Conservation (phyloP, 2,113 vertebrate species). For the Chloroceryle aenea region DNA sequence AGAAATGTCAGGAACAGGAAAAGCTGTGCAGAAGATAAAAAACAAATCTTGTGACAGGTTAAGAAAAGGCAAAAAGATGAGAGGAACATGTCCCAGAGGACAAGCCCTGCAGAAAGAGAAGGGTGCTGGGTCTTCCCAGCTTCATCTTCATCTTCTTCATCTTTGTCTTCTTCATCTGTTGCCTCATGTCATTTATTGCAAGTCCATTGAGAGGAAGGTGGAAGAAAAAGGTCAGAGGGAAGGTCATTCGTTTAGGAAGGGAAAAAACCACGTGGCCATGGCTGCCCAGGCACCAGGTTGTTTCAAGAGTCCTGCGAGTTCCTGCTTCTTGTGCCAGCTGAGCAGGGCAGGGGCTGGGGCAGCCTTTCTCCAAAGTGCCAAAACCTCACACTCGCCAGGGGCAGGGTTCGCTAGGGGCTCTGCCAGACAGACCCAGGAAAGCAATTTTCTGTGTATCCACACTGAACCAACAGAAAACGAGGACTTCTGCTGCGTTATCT, state of each 20-base stretch:
- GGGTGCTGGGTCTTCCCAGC: background rate
- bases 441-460: background rate
- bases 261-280: background rate
- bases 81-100: background rate
- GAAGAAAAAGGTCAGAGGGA: background rate
- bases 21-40: background rate
- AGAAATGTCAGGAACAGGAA: background rate
- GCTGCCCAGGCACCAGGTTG: background rate
- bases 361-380: background rate
- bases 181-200: background rate
- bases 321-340: background rate
- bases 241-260: accelerated
- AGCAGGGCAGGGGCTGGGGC: background rate
- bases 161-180: background rate
- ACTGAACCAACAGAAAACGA: background rate
- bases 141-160: background rate
- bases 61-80: background rate
- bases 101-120: background rate
- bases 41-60: background rate
- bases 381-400: background rate
- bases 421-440: background rate
- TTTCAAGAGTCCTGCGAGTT: background rate
- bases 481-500: background rate
- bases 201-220: accelerated
- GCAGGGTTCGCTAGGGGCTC: accelerated